phyloP scores from a whole-genome alignment of 2,888 invertebrate species.

The Melanophora roralis region DNA sequence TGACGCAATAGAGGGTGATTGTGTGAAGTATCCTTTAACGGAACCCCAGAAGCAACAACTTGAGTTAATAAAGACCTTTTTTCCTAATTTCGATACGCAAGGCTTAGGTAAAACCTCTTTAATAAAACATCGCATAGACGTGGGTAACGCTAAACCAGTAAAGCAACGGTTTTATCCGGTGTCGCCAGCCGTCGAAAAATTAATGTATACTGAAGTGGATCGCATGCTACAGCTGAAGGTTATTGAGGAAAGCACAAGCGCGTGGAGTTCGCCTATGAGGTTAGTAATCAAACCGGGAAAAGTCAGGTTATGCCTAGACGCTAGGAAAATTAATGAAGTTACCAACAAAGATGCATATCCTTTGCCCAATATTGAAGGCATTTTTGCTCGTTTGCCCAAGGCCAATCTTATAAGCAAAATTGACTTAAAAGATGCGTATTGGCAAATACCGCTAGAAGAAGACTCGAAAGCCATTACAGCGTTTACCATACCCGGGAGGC shows the following conservation, averaged over 20 bases:
- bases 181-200: slow-evolving; percentile 55
- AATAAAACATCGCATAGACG: slow-evolving; percentile 51
- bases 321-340: slow-evolving; percentile 13
- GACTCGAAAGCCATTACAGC: slow-evolving; percentile 49
- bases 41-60: not conserved
- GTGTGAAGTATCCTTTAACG: not conserved
- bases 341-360: slow-evolving; percentile 59
- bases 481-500: slow-evolving; percentile 54
- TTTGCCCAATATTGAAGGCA: slow-evolving; percentile 52
- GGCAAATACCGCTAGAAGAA: slow-evolving; percentile 46
- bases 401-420: slow-evolving; percentile 43
- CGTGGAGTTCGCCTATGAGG: slow-evolving; percentile 33
- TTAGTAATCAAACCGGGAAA: slow-evolving; percentile 28
- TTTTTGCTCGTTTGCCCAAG: slow-evolving; percentile 45
- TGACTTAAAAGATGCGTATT: slow-evolving; percentile 48
- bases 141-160: slow-evolving; percentile 41
- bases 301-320: slow-evolving; percentile 27
- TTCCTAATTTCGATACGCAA: slow-evolving; percentile 20
- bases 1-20: not conserved
- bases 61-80: not conserved
- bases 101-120: slow-evolving; percentile 49
- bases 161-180: slow-evolving; percentile 59
- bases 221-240: slow-evolving; percentile 67
- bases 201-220: slow-evolving; percentile 65
- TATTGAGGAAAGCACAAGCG: slow-evolving; percentile 63